phyloP scores from a whole-genome alignment of 2,113 vertebrate species.

The Silurus meridionalis region DNA sequence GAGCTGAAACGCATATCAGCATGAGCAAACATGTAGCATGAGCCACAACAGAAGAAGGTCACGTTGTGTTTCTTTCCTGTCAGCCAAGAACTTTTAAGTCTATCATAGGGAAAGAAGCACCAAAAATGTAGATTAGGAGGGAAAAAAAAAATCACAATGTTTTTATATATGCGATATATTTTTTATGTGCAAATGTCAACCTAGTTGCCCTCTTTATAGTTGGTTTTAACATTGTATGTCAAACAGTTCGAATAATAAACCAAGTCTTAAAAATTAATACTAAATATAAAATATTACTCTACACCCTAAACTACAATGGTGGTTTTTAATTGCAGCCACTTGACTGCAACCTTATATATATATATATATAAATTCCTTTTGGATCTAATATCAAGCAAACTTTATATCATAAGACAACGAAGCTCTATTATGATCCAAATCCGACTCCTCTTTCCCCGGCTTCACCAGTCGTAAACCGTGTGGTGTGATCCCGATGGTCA shows the following conservation, averaged over 20 bases:
- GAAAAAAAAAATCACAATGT: no score
- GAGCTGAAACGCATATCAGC: no score
- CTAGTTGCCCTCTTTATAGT: background rate
- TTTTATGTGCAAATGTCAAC: background rate
- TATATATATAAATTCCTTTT: background rate
- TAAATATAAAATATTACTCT: background rate
- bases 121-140: no score
- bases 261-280: background rate
- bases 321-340: background rate
- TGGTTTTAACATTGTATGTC: background rate
- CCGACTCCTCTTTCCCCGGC: background rate
- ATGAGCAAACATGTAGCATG: no score
- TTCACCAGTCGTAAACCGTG: background rate
- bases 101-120: no score
- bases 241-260: background rate
- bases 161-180: background rate
- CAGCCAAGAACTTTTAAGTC: no score
- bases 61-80: no score
- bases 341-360: background rate
- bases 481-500: constrained; percentile 43
- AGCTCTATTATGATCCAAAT: background rate
- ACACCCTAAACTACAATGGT: background rate
- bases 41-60: no score
- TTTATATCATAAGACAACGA: background rate
- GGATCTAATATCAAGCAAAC: background rate